phyloP scores from a whole-genome alignment of 2,797 vertebrate species.

The Huso huso region DNA sequence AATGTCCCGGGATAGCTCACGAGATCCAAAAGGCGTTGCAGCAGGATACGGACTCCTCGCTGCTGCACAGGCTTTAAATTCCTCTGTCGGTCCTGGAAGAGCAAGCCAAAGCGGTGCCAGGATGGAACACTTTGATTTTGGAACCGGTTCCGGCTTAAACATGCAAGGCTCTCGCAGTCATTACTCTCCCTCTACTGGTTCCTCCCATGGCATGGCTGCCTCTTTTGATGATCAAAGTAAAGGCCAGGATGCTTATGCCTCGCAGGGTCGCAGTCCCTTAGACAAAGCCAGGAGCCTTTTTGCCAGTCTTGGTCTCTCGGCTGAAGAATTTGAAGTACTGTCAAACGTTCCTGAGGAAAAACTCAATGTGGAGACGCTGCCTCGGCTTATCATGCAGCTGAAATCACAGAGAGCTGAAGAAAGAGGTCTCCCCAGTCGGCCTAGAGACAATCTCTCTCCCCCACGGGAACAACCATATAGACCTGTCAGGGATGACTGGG shows the following conservation, averaged over 20 bases:
- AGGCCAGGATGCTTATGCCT: slow-evolving; percentile 37
- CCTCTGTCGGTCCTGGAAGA: slow-evolving; percentile 8
- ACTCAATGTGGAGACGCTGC: slow-evolving; percentile 66
- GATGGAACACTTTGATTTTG: too few relatives aligned
- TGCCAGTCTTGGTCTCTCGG: slow-evolving; percentile 63
- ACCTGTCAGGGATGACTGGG: slow-evolving; percentile 50
- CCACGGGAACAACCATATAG: slow-evolving; percentile 45
- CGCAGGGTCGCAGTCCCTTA: slow-evolving; percentile 28
- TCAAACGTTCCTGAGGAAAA: slow-evolving; percentile 64
- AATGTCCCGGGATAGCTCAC: slow-evolving; percentile 61
- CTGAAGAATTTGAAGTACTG: slow-evolving; percentile 60
- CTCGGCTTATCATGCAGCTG: slow-evolving; percentile 63
- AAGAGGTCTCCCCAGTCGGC: slow-evolving; percentile 29
- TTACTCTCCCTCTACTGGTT: slow-evolving; percentile 31
- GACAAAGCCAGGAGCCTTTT: slow-evolving; percentile 67
- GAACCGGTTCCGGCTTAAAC: slow-evolving; percentile 34
- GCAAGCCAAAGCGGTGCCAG: too few relatives aligned
- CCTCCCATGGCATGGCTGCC: slow-evolving; percentile 43
- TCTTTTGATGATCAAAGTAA: slow-evolving; percentile 36
- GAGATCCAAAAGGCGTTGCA: slow-evolving; percentile 57
- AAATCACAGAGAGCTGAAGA: slow-evolving; percentile 55
- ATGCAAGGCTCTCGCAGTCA: slow-evolving; percentile 41
- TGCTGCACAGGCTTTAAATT: slow-evolving; percentile 64
- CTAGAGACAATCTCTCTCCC: slow-evolving; percentile 31
- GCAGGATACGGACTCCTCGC: slow-evolving; percentile 62